A percentile compares a stretch with the other conserved stretches of the same genome.
Evolutionary conservation across 2,797 vertebrate species (phyloP).

Genomic region (Nothura maculosa): DNA sequence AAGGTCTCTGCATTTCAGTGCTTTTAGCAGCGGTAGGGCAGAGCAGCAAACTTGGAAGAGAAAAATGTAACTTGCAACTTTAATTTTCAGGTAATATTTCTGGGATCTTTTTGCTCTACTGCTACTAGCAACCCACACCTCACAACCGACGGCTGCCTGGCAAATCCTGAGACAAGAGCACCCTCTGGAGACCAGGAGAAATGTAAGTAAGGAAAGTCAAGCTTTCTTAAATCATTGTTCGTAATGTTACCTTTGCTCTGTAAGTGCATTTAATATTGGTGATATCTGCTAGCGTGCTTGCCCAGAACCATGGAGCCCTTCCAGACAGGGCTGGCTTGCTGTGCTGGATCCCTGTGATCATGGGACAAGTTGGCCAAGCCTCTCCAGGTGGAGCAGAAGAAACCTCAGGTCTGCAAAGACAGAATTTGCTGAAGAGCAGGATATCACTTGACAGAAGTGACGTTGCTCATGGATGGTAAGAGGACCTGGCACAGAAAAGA

Average conservation of each 20-base stretch:
- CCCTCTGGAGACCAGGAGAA: slow-evolving; percentile 7
- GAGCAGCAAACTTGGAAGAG: neutral
- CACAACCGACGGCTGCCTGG: neutral
- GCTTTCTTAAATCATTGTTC: neutral
- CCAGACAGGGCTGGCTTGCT: neutral
- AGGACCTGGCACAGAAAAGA: neutral
- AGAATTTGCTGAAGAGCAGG: neutral
- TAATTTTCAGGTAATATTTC: neutral
- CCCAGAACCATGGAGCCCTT: neutral
- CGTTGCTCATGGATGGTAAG: neutral
- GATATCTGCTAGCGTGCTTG: neutral
- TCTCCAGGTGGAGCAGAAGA: neutral
- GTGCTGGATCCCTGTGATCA: rapidly evolving
- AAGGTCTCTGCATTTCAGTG: neutral
- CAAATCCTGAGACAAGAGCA: neutral
- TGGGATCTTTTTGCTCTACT: neutral
- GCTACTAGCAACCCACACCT: neutral
- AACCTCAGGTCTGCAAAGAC: neutral
- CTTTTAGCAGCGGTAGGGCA: neutral
- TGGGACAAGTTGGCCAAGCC: neutral
- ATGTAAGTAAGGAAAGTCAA: neutral
- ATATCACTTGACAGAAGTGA: neutral
- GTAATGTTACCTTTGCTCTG: rapidly evolving
- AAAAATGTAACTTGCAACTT: neutral
- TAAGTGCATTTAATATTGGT: neutral